phyloP scores from a whole-genome alignment of 1,140 invertebrate species.

The Rhagoletis pomonella region DNA sequence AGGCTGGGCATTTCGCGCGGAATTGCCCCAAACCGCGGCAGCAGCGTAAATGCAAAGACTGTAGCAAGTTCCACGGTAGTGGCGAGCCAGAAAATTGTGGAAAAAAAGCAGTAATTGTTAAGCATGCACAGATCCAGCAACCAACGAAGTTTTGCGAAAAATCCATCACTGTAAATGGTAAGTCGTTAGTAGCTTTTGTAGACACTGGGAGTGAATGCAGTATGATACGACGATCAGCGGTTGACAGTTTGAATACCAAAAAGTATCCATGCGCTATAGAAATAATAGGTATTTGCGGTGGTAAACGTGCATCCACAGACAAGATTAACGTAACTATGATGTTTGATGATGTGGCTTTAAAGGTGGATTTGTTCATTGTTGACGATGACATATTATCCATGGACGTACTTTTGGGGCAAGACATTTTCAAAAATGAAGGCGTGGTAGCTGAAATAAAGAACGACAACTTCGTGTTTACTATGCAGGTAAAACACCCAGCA shows the following conservation, averaged over 20 bases:
- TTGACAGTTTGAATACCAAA: neutral
- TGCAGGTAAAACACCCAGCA: neutral
- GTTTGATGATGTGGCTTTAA: neutral
- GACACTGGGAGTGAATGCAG: conserved; percentile 52
- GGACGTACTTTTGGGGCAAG: conserved; percentile 54
- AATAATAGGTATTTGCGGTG: neutral
- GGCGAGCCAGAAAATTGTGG: no score
- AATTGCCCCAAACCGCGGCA: neutral
- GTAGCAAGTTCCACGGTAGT: no score
- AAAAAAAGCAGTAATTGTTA: no score
- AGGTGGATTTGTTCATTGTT: conserved; percentile 48
- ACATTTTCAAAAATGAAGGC: neutral
- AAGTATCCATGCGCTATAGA: no score
- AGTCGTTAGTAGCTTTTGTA: neutral
- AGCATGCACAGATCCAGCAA: no score
- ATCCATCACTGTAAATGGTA: neutral
- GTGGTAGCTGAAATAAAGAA: neutral
- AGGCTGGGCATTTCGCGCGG: neutral
- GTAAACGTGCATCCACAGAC: neutral
- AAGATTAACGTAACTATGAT: neutral
- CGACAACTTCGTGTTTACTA: neutral
- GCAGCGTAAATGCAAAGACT: neutral
- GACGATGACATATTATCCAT: conserved; percentile 37
- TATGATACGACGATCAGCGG: neutral
- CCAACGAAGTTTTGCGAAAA: no score